Evolutionary conservation across 2,797 vertebrate genomes (phyloP), one percentile per base, ranked within the genome.

Genomic region (Falco cherrug): DNA sequence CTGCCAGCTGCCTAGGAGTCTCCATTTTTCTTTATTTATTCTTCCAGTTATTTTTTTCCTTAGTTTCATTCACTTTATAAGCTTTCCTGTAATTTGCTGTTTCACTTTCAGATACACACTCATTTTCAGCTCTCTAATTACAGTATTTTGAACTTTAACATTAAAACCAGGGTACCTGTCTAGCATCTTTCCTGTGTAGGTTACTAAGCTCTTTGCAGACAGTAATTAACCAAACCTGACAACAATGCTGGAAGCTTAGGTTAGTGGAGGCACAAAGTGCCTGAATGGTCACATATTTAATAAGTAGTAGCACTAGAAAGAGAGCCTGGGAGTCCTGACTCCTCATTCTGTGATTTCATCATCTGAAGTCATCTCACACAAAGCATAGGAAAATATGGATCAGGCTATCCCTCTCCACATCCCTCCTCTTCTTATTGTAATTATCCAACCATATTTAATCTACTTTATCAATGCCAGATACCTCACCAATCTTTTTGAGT

Each of bases 101-200:
- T 92, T 85, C 65, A n/a, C 2, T 81, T 95, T 88, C 87, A 67
- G 50, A 56, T 29, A 12, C n/a, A 81, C 33, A 79, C 11, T 11
- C 15, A 19, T 87, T 37, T 80, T 81, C 63, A 86, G 31, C 75
- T 87, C 63, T 84, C 63, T 70, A 96, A 43, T 91, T 86, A 88
- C 12, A 90, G 53, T 87, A 79, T 61, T 92, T 93, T 95, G 94
- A 93, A 93, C 93, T 94, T 93, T 82, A 95, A 74, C 64, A 87
- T 76, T 93, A 70, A 84, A 94, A 84, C 41, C 31, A 70, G 18
- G 22, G 17, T 92, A 89, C 75, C 83, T 85, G 60, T 82, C 90
- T 91, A 64, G 68, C 28, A 45, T 84, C 24, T 93, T 79, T 89
- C 43, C 45, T 26, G 20, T 59, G 16, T 50, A 64, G 39, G 21